phyloP scores from a whole-genome alignment of 2,888 invertebrate genomes.

The Cephonodes hylas region DNA sequence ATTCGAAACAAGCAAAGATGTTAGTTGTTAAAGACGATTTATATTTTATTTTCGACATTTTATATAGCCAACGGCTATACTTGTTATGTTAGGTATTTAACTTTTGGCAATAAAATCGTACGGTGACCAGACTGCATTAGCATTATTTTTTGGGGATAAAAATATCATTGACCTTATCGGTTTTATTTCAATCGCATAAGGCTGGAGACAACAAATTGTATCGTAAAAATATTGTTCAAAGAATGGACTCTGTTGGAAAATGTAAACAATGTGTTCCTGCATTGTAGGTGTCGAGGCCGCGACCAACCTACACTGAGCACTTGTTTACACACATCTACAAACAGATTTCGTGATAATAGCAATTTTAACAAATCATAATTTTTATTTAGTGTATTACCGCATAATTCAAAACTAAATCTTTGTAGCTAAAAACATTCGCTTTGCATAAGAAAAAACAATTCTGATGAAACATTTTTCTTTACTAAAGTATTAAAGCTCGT shows the following conservation, averaged over 20 bases:
- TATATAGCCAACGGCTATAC: neutral
- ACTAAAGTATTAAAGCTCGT: neutral
- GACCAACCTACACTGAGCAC: conserved; percentile 48
- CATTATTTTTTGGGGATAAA: neutral
- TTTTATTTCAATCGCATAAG: neutral
- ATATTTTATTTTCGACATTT: neutral
- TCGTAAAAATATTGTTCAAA: conserved; percentile 32
- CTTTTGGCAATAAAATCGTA: neutral
- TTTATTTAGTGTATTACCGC: neutral
- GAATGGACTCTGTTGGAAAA: conserved; percentile 49
- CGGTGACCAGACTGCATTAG: neutral
- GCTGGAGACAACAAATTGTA: neutral
- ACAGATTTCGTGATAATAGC: conserved; percentile 38
- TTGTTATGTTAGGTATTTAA: neutral
- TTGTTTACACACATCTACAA: conserved; percentile 49
- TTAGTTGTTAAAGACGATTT: neutral
- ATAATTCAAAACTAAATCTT: neutral
- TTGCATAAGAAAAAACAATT: neutral
- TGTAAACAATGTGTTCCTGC: conserved; percentile 69
- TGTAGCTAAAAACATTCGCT: neutral
- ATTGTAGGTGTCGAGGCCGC: conserved; percentile 65
- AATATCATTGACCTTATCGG: neutral
- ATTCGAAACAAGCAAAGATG: no score
- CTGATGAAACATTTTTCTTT: neutral
- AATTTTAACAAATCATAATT: conserved; percentile 46